Percentiles rank a stretch among this genome's conserved stretches.
Evolutionary conservation across 2,888 invertebrate genomes (phyloP).

Genomic region (Diarsia brunnea): DNA sequence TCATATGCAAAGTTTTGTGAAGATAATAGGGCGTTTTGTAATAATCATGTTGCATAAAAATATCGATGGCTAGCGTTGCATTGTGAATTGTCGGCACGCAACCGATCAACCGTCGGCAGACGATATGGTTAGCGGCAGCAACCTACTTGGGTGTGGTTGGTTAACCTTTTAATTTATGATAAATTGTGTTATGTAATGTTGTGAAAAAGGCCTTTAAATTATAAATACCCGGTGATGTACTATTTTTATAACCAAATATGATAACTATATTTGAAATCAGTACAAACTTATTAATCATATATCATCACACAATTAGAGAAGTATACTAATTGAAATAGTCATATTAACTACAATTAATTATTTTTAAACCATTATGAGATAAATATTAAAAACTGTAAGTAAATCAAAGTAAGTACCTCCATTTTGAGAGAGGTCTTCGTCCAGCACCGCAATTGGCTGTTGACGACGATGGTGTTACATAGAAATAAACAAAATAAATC

Average conservation of each 20-base stretch:
- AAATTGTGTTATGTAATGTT: conserved; percentile 23
- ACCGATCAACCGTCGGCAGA: conserved; percentile 40
- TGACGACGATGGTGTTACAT: conserved; percentile 54
- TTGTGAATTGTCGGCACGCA: conserved; percentile 58
- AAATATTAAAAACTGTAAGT: conserved; percentile 1
- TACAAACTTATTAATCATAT: no score
- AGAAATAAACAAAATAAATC: conserved; percentile 58
- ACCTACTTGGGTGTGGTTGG: conserved; percentile 33
- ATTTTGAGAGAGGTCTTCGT: conserved; percentile 52
- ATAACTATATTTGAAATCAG: no score
- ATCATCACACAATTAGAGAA: no score
- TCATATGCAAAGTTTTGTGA: conserved; percentile 38
- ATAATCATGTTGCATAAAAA: conserved; percentile 52
- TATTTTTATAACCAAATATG: not conserved
- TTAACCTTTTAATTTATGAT: conserved; percentile 44
- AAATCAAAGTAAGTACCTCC: conserved; percentile 57
- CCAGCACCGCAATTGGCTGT: conserved; percentile 54
- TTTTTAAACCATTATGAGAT: not conserved
- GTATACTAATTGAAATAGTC: no score
- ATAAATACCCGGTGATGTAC: not conserved
- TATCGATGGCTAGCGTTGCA: conserved; percentile 29
- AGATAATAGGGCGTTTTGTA: conserved; percentile 46
- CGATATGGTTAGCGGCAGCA: conserved; percentile 25
- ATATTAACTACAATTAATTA: no score
- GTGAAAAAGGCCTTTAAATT: conserved; percentile 5